A percentile compares a stretch with the other conserved stretches of the same genome.
Evolutionary conservation across 1,140 invertebrate genomes (phyloP).

Genomic region (Drosophila punjabiensis): DNA sequence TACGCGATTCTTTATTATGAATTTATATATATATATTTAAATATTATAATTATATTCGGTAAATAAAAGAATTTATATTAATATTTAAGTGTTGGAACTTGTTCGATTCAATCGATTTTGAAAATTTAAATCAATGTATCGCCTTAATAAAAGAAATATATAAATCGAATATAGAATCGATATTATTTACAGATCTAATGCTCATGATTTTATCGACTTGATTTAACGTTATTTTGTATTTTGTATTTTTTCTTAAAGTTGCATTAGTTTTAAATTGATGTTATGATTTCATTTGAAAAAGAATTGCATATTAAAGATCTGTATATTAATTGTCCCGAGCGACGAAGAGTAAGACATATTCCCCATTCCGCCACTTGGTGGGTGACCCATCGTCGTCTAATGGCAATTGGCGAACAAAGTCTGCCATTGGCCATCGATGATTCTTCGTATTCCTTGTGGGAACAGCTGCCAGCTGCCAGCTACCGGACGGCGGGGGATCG

Average conservation of each 20-base stretch:
- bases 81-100: no score
- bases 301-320: not conserved
- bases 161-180: no score
- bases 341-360: not conserved
- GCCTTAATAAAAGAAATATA: no score
- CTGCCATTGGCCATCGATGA: conserved; percentile 31
- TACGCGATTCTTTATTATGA: no score
- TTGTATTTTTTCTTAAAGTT: not conserved
- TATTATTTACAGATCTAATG: no score
- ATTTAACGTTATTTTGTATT: not conserved
- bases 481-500: conserved; percentile 12
- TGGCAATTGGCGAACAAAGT: conserved; percentile 24
- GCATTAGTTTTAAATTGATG: not conserved
- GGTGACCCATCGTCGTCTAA: not conserved
- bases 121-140: no score
- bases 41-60: no score
- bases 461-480: conserved; percentile 17
- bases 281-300: not conserved
- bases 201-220: not conserved
- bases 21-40: no score
- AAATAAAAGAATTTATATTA: no score
- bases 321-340: not conserved
- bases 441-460: conserved; percentile 26
- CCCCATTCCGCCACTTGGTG: conserved; percentile 5
- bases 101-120: no score